Evolutionary conservation across 2,888 invertebrate genomes (phyloP), one percentile per base, ranked within the genome.

Genomic region (Toxonevra muliebris): DNA sequence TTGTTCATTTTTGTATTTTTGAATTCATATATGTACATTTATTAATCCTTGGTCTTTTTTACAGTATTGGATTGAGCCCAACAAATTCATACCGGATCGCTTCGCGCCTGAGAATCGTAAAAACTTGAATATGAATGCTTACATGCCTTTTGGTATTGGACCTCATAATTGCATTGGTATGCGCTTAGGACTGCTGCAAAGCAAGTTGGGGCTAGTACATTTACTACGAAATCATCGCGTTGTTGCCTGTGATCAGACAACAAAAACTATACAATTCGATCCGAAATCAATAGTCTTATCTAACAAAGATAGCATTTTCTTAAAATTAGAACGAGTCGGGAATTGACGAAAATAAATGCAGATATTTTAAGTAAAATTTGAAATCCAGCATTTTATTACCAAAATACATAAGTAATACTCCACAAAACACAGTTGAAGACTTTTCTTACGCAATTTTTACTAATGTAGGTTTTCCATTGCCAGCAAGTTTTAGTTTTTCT

Each of bases 131-230:
- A 68, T 79, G 9, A 81, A 80, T 75, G 75, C 77, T 0, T 81
- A 82, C 66, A 69, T 78, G 40, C 84, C 84, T 1, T 84, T 84
- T 17, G 84, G 84, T 0, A 61, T 72, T 3, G 84, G 84, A 0
- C 82, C 82, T 0, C 82, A 79, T 58, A 82, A 81, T 64, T 85
- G 84, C 65, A 82, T 85, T 65, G 84, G 85, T 19, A 82, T 79
- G 58, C 77, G 85, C 2, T 80, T 85, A 61, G 85, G 82, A 0
- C 53, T 82, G 7, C 71, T 84, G 0, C 83, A 84, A 59, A 59
- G 75, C 0, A 84, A 82, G 57, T 67, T 84, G 2, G 85, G 84
- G 9, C 62, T 85, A 8, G 76, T 85, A 0, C 80, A 80, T 62
- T 71, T 84, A 13, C 71, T 85, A 0, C 81, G 77, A 66, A 84